Evolutionary conservation across 2,797 vertebrate genomes (phyloP), one percentile per base, ranked within the genome.

Genomic region (Todus mexicanus): DNA sequence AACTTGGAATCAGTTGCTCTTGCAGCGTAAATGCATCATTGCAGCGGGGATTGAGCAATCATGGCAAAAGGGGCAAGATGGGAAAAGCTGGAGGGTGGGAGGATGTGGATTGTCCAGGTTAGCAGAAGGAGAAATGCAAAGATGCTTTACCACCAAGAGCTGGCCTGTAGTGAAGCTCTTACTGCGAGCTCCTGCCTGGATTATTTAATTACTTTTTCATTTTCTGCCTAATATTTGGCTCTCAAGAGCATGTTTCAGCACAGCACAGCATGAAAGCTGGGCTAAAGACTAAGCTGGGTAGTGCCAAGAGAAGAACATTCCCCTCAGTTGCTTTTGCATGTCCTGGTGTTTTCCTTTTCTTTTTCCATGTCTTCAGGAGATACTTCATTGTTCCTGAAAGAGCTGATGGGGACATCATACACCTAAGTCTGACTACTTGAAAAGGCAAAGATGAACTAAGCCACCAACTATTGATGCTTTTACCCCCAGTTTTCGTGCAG

Each of bases 331-430:
- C 42, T 13, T 14, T 20, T 1, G 9, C 59, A 1, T 9, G 18
- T 33, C 68, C 64, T 37, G 14, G 7, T 33, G 31, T 18, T 76
- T n/a, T n/a, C 45, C 50, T 66, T n/a, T 42, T 47, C 72, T 54
- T n/a, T 47, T 40, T 63, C 61, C 40, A 15, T 22, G 7, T 13
- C 70, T 60, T 51, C 81, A 65, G 80, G 74, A 54, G 70, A 56
- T 47, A 6, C 29, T 82, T 31, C 5, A 2, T 17, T 80, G 15
- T 5, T 42, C 48, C 2, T 6, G 11, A 54, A 43, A 81, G 19
- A 0, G 0, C 57, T 29, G 43, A 40, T 31, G 5, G 40, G 38
- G 0, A 1, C 43, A 29, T 9, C 38, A 5, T 12, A 17, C 11
- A 4, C 10, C 11, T 22, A 50, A 42, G 3, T 76, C 78, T 91